phyloP scores from a whole-genome alignment of 1,140 invertebrate genomes.

The Ridgeia piscesae region DNA sequence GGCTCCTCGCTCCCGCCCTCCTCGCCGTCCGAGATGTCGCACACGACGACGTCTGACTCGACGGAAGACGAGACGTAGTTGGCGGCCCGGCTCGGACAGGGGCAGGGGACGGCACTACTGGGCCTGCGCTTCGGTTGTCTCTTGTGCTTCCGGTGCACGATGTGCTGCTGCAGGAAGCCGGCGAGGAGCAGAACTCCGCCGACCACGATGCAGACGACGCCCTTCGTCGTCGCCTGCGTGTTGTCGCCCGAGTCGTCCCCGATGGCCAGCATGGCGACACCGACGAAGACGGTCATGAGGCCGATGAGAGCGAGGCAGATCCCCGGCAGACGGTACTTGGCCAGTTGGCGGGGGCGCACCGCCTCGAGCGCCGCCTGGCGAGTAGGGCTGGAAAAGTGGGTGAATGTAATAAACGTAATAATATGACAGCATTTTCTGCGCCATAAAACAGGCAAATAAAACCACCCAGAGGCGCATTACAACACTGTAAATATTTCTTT shows the following conservation, averaged over 20 bases:
- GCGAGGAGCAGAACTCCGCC: neutral
- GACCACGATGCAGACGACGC: neutral
- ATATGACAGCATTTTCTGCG: too few relatives aligned
- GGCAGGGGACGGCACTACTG: neutral
- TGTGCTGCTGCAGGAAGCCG: slow-evolving; percentile 8
- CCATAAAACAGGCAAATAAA: too few relatives aligned
- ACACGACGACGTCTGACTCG: neutral
- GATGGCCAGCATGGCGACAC: neutral
- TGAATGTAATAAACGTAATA: neutral
- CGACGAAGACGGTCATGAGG: neutral
- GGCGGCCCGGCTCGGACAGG: too few relatives aligned
- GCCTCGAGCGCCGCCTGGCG: neutral
- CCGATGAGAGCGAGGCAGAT: slow-evolving; percentile 8
- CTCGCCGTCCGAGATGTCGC: neutral
- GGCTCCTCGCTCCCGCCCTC: neutral
- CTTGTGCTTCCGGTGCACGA: slow-evolving; percentile 2
- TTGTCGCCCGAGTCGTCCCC: neutral
- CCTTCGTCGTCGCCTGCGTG: neutral
- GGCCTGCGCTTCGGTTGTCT: neutral
- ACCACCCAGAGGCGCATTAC: too few relatives aligned
- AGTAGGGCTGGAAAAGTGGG: neutral
- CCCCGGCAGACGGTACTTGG: neutral
- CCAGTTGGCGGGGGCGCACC: neutral
- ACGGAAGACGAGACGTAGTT: neutral
- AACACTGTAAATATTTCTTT: too few relatives aligned